Evolutionary conservation across 2,888 invertebrate genomes (phyloP).

Genomic region (Morpho achilles): DNA sequence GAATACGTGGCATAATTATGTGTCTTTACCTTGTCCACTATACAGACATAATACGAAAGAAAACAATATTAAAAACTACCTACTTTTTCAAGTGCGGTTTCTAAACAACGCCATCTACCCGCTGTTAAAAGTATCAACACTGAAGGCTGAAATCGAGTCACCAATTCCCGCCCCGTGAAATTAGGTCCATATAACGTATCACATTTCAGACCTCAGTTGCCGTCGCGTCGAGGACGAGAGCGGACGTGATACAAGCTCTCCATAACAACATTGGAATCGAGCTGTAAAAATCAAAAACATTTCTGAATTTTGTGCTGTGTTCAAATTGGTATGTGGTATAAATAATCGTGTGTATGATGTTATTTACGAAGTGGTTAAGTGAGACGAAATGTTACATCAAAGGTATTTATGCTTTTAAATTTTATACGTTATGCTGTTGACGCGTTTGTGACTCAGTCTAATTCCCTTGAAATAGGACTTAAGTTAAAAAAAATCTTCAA

Average conservation of each 20-base stretch:
- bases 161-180: slow-evolving; percentile 48
- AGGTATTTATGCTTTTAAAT: slow-evolving; percentile 17
- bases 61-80: too few relatives aligned
- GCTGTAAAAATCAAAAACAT: too few relatives aligned
- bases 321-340: not conserved
- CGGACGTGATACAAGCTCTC: slow-evolving; percentile 29
- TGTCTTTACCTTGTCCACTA: too few relatives aligned
- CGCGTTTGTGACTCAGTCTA: too few relatives aligned
- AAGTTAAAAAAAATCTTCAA: too few relatives aligned
- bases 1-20: too few relatives aligned
- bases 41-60: too few relatives aligned
- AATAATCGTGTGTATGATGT: slow-evolving; percentile 4
- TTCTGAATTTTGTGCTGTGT: slow-evolving; percentile 5
- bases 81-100: not conserved
- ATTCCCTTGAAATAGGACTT: too few relatives aligned
- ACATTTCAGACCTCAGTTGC: slow-evolving; percentile 48
- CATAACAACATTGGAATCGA: too few relatives aligned
- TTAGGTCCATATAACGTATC: slow-evolving; percentile 58
- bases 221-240: slow-evolving; percentile 38
- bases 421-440: not conserved
- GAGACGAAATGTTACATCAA: slow-evolving; percentile 18
- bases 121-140: slow-evolving; percentile 30
- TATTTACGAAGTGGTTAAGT: slow-evolving; percentile 20
- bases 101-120: slow-evolving; percentile 35
- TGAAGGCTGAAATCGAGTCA: slow-evolving; percentile 41